Base-by-base conservation (phyloP, 2,888 invertebrate genomes). In the Pyrocoelia pectoralis region DNA sequence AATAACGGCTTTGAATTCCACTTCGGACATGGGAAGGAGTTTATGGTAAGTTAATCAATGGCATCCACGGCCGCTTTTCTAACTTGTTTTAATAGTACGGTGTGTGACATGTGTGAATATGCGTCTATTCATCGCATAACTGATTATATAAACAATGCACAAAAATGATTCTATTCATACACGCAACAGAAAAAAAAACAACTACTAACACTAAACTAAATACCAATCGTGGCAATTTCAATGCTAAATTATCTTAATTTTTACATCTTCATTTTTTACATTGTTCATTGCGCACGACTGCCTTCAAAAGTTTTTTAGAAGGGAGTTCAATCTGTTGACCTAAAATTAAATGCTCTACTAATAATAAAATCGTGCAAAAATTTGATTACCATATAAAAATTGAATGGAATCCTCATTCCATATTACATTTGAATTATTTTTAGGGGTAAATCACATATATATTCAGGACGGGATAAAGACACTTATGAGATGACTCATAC, bases 1-100 rank as follows among this genome's bases (percentile, higher is more conserved):
- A 46, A 46, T 46, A 46, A 46, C 46, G 46, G 46, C 14, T 10
- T 46, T n/a, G n/a, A 46, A 46, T 46, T 46, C 46, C 17, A 46
- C 46, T 46, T 18, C 9, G 17, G 10, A 24, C 17, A 15, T 46
- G 46, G 17, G 46, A 46, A 46, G 46, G 46, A 17, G 46, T 17
- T 43, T 43, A 43, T 43, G n/a, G 41, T 24, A 24, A 24, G 24
- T 24, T 24, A n/a, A 24, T 43, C 41, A 43, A 15, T 15, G 33
- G 41, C 3, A 15, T 17, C 4, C 8, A 41, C 46, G 46, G 15
- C 46, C 18, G 17, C 15, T 10, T 46, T 46, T 3, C 15, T 5
- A 46, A 46, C 46, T 46, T 9, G 46, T 17, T 46, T 46, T 46
- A 3, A 46, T 8, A 24, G 3, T 6, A 18, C 5, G 10, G 8